phyloP scores from a whole-genome alignment of 1,140 invertebrate species.

The Chionoecetes opilio region DNA sequence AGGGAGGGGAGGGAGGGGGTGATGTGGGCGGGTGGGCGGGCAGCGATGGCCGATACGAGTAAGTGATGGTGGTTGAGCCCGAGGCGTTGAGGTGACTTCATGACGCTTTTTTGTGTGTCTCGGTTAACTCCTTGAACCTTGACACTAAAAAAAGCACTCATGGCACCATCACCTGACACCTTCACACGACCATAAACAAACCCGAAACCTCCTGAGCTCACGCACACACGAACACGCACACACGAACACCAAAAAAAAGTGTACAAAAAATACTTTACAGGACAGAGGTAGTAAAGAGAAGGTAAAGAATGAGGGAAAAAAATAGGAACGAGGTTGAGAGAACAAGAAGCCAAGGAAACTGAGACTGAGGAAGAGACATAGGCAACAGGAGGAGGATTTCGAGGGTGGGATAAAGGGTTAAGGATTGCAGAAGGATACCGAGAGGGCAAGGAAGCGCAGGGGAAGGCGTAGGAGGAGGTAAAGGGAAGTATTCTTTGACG shows the following conservation, averaged over 20 bases:
- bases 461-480: neutral
- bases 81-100: neutral
- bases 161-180: neutral
- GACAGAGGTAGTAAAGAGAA: neutral
- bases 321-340: neutral
- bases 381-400: neutral
- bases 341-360: neutral
- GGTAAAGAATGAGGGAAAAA: neutral
- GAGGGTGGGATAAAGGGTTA: neutral
- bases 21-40: neutral
- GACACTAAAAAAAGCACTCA: neutral
- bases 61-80: neutral
- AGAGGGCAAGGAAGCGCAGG: neutral
- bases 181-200: neutral
- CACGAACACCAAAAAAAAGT: neutral
- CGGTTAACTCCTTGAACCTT: neutral
- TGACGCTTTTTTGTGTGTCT: neutral
- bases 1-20: neutral
- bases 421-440: neutral
- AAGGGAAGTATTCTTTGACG: neutral
- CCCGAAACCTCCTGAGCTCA: neutral
- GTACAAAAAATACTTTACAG: neutral
- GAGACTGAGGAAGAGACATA: slow-evolving; percentile 1
- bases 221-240: neutral
- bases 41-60: neutral